phyloP scores from a whole-genome alignment of 1,140 invertebrate species.

The Microvelia longipes region DNA sequence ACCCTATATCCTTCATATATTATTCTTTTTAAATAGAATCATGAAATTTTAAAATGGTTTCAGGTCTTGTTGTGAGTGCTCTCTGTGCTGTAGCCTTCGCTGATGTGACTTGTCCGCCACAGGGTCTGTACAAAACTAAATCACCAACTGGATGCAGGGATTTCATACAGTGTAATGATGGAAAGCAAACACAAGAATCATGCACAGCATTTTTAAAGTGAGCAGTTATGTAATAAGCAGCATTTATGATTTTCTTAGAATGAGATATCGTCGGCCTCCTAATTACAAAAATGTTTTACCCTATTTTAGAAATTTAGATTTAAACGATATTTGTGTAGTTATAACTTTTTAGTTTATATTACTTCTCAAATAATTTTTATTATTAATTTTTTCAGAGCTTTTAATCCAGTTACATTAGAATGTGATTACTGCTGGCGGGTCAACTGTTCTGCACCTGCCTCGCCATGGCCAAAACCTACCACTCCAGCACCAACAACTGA shows the following conservation, averaged over 20 bases:
- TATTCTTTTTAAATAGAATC: too few species aligned
- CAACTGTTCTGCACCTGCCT: background rate
- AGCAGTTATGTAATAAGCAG: too few species aligned
- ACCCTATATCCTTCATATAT: too few species aligned
- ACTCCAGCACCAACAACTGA: background rate
- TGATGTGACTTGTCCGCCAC: background rate
- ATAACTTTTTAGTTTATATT: too few species aligned
- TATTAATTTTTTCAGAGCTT: background rate
- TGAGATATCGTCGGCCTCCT: too few species aligned
- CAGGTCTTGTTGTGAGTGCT: background rate
- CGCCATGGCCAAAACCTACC: background rate
- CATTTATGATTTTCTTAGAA: too few species aligned
- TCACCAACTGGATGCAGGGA: background rate
- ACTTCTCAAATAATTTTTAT: too few species aligned
- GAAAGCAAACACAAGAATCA: background rate
- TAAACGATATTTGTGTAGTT: too few species aligned
- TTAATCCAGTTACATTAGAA: background rate
- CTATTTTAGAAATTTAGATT: too few species aligned
- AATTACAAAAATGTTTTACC: too few species aligned
- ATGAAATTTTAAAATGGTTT: too few species aligned
- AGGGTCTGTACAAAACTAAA: background rate
- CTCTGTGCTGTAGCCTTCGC: background rate
- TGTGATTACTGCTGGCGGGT: background rate
- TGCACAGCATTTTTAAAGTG: background rate
- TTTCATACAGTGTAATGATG: background rate